phyloP scores from a whole-genome alignment of 1,140 invertebrate species.

The Eupristina koningsbergeri region DNA sequence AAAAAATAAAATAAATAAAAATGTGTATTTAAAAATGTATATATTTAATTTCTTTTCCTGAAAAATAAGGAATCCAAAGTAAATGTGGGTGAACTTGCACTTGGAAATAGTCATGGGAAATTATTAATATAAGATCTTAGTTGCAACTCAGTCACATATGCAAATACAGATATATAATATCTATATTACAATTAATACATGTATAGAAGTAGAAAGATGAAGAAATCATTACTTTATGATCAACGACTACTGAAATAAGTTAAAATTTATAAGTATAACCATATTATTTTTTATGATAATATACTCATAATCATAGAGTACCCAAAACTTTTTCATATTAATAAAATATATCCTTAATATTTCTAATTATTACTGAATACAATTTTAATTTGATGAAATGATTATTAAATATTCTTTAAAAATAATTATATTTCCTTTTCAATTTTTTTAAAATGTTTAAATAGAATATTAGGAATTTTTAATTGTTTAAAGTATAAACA shows the following conservation, averaged over 20 bases:
- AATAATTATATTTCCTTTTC: no score
- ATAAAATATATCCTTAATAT: no score
- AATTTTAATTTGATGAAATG: no score
- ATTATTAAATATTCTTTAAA: no score
- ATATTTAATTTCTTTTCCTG: neutral
- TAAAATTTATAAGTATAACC: no score
- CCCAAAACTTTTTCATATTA: neutral
- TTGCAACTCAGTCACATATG: neutral
- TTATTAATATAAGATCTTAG: conserved; percentile 9
- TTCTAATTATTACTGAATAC: no score
- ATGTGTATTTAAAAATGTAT: no score
- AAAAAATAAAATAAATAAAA: no score
- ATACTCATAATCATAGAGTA: neutral
- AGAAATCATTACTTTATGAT: neutral
- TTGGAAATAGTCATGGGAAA: conserved; percentile 31
- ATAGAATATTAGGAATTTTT: no score
- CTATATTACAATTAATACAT: neutral
- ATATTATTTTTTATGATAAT: no score
- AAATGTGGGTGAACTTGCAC: neutral
- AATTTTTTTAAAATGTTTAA: no score
- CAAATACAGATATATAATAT: neutral
- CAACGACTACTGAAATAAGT: neutral
- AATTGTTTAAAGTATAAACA: no score
- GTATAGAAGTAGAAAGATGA: neutral
- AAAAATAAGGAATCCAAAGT: neutral